Conservation (phyloP, 2,797 vertebrate genomes). For the Mastacembelus armatus region DNA sequence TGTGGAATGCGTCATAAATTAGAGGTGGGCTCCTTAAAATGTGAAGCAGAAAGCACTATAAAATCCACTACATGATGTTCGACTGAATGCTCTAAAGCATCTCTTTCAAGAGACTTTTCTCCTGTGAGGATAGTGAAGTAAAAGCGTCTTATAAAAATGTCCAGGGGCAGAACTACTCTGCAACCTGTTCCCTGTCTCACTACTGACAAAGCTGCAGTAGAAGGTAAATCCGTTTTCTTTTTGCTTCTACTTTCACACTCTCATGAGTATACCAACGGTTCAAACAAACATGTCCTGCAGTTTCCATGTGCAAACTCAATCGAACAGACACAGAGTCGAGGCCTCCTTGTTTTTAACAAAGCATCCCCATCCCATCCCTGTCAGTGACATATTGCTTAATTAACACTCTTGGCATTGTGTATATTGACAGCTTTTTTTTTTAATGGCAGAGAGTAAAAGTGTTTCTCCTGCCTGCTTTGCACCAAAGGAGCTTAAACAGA, state of each 20-base stretch:
- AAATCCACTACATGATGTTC: conserved; percentile 65
- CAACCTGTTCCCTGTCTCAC: conserved; percentile 52
- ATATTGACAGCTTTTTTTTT: conserved; percentile 59
- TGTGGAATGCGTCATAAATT: conserved; percentile 55
- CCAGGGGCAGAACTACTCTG: conserved; percentile 47
- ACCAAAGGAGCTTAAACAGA: conserved; percentile 60
- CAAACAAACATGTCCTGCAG: conserved; percentile 35
- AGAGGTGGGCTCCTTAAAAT: conserved; percentile 62
- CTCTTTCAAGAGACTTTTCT: conserved; percentile 35
- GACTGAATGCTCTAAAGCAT: conserved; percentile 49
- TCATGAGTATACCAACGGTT: conserved; percentile 45
- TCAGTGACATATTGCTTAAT: conserved; percentile 64
- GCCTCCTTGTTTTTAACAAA: conserved; percentile 59
- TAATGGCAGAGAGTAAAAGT: conserved; percentile 64
- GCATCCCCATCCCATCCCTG: conserved; percentile 37
- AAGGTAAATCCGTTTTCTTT: conserved; percentile 62
- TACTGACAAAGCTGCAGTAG: conserved; percentile 52
- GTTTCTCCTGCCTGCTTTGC: conserved; percentile 38
- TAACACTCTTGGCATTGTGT: conserved; percentile 64
- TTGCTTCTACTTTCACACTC: conserved; percentile 47
- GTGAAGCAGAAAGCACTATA: conserved; percentile 53
- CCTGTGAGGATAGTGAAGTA: conserved; percentile 44
- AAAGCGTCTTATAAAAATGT: conserved; percentile 60
- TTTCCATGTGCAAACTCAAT: conserved; percentile 47
- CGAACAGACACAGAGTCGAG: conserved; percentile 27